phyloP scores from a whole-genome alignment of 2,888 invertebrate species.

The Orchesellides sinensis region DNA sequence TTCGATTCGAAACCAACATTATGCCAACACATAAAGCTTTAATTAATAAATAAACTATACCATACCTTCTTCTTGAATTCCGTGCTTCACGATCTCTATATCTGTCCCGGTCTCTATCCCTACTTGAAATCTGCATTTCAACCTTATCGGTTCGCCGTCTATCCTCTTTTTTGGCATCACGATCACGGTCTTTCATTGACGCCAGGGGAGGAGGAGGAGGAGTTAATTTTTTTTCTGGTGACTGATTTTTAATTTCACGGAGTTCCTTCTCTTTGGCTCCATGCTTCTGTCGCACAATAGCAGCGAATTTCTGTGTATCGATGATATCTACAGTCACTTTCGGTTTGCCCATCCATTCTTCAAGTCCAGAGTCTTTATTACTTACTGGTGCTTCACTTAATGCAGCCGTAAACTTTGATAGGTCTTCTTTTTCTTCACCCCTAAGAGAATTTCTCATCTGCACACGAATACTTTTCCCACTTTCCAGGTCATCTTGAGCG shows the following conservation, averaged over 20 bases:
- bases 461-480: conserved; percentile 73
- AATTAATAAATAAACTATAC: too few relatives aligned
- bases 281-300: conserved; percentile 73
- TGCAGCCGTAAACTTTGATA: conserved; percentile 29
- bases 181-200: conserved; percentile 35
- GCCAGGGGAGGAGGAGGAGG: not conserved
- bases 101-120: conserved; percentile 63
- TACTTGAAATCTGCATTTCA: conserved; percentile 68
- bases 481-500: conserved; percentile 48
- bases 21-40: too few relatives aligned
- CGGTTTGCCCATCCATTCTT: conserved; percentile 74
- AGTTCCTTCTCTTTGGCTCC: conserved; percentile 54
- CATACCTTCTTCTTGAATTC: conserved; percentile 56
- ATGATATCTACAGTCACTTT: conserved; percentile 72
- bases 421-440: conserved; percentile 60
- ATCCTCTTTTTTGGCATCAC: conserved; percentile 58
- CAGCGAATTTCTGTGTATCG: conserved; percentile 75
- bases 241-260: conserved; percentile 22
- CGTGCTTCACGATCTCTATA: conserved; percentile 52
- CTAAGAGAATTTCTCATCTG: conserved; percentile 74
- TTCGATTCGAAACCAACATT: not conserved
- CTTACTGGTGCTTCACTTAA: not conserved
- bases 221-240: conserved; percentile 28
- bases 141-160: conserved; percentile 65
- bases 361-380: conserved; percentile 64